Conservation (phyloP, 2,113 vertebrate genomes). For the Ailurus styani region DNA sequence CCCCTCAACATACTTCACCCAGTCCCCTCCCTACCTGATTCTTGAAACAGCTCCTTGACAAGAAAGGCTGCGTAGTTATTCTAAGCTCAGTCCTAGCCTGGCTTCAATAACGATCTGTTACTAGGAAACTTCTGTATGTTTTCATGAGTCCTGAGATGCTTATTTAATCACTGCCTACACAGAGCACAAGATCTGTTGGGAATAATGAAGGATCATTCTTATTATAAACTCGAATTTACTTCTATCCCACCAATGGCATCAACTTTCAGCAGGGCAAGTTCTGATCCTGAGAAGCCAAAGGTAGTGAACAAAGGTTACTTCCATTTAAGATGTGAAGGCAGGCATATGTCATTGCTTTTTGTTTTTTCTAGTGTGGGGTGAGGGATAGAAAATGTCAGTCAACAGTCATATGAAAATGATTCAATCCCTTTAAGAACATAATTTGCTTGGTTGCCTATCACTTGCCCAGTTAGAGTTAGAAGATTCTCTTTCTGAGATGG, state of each 20-base stretch:
- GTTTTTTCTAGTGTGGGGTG: background rate
- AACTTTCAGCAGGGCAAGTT: background rate
- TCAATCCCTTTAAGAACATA: background rate
- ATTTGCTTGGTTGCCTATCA: background rate
- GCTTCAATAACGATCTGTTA: background rate
- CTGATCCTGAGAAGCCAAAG: background rate
- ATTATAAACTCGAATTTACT: slow-evolving; percentile 25
- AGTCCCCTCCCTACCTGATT: background rate
- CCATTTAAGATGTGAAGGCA: background rate
- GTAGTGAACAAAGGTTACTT: background rate
- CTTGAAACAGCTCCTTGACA: background rate
- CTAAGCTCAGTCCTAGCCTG: background rate
- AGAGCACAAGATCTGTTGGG: background rate
- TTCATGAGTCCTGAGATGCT: slow-evolving; percentile 1
- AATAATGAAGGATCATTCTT: slow-evolving; percentile 6
- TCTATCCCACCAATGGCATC: background rate
- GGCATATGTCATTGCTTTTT: background rate
- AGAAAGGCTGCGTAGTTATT: background rate
- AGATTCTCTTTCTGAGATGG: background rate
- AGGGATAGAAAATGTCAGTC: background rate
- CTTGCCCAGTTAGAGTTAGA: background rate
- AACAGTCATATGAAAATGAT: background rate
- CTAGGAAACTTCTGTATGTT: background rate
- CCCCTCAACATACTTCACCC: background rate
- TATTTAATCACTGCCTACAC: slow-evolving; percentile 11